These are phyloP conservation scores for Drosophila kepulauana DNA, from an alignment of 1,140 invertebrate species.

Conservation along the genomic window DNA sequence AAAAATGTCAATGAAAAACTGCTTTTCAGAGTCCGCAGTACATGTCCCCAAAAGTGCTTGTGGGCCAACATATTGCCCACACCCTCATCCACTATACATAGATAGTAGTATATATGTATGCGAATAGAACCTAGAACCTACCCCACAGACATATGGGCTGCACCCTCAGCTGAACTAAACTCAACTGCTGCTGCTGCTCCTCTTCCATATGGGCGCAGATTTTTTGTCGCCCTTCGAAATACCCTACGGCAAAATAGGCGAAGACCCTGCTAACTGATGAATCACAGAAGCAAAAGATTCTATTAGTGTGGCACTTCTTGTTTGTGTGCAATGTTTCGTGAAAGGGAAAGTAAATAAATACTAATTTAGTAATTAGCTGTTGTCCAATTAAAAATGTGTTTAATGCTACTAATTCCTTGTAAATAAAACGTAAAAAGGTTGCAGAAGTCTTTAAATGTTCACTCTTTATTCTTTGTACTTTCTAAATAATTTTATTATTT, in stretches of 20 bases:
- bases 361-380: too few relatives aligned
- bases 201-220: constrained; percentile 24
- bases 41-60: constrained; percentile 42
- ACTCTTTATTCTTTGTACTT: too few relatives aligned
- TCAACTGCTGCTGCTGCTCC: constrained; percentile 1
- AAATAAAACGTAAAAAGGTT: too few relatives aligned
- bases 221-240: constrained; percentile 24
- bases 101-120: not conserved
- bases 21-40: constrained; percentile 23
- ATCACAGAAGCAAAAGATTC: too few relatives aligned
- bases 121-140: constrained; percentile 9
- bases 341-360: too few relatives aligned
- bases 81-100: constrained; percentile 14
- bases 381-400: too few relatives aligned
- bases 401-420: too few relatives aligned
- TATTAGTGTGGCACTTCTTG: too few relatives aligned
- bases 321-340: too few relatives aligned
- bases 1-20: constrained; percentile 45
- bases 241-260: constrained; percentile 6
- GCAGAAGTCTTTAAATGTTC: too few relatives aligned
- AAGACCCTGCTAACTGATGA: not conserved
- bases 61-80: constrained; percentile 1
- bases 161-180: constrained; percentile 3
- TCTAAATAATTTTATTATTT: too few relatives aligned
- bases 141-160: constrained; percentile 32